Base-by-base conservation (phyloP, 2,113 vertebrate genomes). In the Leptobrachium leishanense region DNA sequence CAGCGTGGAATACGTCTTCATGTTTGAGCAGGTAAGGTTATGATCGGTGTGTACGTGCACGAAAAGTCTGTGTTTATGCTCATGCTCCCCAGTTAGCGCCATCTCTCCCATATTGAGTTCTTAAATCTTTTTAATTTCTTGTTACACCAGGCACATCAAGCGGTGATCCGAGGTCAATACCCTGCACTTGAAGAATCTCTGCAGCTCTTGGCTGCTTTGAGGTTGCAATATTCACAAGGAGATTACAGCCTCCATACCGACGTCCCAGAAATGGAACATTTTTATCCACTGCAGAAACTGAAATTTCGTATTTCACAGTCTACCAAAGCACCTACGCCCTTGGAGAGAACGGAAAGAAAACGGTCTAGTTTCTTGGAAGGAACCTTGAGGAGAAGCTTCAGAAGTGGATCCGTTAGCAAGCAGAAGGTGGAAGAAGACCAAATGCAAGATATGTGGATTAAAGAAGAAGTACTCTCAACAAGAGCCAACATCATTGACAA, bases 1-100 rank as follows among this genome's bases (percentile, higher is more conserved):
- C 84, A 96, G 97, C 0, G 96, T 99, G 88, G 98, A 99, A 88
- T 99, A 98, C 7, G 97, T 96, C 0, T 99, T 99, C 87, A 98
- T 99, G 95, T 99, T 98, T 84, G 97, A 99, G 57, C 97, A 99
- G 96, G 98, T 99, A 82, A 82, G 42, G 4, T 31, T 31, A 46
- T 43, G 57, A 68, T 43, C 12, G 2, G 12, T 59, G 55, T 3
- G 55, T 12, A 59, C 3, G 55, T 8, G 9, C 13, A 1, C 9
- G 55, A 3, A 59, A 2, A 8, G 13, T 50, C 8, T 50, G 46
- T 50, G 46, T 50, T 50, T 50, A 50, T 8, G 5, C 12, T 59
- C 55, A 59, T 59, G n/a, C 2, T 4, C 62, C 7, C 31, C 31
- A n/a, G 46, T 50, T 50, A 5, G 46, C 8, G 46, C 46, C 4